These are phyloP conservation scores for Heteromormyrus szaboi DNA, from an alignment of 2,797 vertebrate genomes.

Conservation along the genomic window DNA sequence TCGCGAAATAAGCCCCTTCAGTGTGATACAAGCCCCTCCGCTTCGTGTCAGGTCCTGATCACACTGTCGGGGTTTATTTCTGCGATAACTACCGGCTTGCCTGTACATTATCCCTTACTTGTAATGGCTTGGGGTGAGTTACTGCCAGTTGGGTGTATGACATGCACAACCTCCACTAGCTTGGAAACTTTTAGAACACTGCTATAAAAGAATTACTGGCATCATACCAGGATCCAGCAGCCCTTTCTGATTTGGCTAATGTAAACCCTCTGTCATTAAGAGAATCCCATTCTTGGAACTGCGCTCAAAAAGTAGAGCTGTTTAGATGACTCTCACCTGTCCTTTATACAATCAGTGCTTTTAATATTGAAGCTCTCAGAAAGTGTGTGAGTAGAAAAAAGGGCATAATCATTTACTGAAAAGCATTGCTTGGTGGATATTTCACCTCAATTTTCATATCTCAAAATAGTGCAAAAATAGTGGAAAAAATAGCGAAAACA, in stretches of 20 bases:
- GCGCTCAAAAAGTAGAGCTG: not conserved
- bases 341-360: not conserved
- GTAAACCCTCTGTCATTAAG: not conserved
- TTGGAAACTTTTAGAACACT: not conserved
- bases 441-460: conserved; percentile 5
- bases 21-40: too few relatives aligned
- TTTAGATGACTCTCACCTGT: not conserved
- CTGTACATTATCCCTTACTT: not conserved
- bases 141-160: not conserved
- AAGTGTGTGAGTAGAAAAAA: conserved; percentile 11
- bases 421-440: not conserved
- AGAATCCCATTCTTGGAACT: conserved; percentile 14
- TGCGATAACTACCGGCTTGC: too few relatives aligned
- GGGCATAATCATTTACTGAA: not conserved
- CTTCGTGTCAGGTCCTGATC: too few relatives aligned
- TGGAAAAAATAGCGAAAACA: not conserved
- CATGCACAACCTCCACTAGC: not conserved
- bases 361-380: conserved; percentile 6
- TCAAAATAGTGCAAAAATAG: not conserved
- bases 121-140: not conserved
- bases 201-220: not conserved
- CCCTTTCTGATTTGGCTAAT: not conserved
- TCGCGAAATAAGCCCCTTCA: too few relatives aligned
- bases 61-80: too few relatives aligned
- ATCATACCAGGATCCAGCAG: not conserved